Evolutionary conservation across 23 tunicate species (phyloP), one percentile per base, ranked within the genome.

Genomic region (Trididemnum clinides): DNA sequence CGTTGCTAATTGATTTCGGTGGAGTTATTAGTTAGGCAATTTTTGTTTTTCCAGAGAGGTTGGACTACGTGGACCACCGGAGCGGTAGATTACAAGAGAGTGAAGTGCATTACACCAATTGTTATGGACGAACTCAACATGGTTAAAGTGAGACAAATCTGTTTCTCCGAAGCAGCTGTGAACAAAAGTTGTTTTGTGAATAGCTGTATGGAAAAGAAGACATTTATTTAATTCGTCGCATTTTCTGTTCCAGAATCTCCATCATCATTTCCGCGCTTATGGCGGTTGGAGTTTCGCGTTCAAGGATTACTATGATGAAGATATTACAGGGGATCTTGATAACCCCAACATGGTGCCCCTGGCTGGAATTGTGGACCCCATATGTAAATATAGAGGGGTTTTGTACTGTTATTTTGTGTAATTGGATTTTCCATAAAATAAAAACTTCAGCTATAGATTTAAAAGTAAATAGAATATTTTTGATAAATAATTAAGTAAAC

Each of bases 31-130:
- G n/a, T n/a, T n/a, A n/a, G 54, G 54, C 54, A 44, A 44, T 7
- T 15, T 44, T 7, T 15, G 7, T 75, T 38, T 21, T 37, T 57
- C 36, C 82, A 95, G 92, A 70, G 99, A 69, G 99, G 99, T 10
- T 95, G 99, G 99, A 95, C 99, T 0, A 90, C 99, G 1, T 95
- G 99, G 99, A 83, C 91, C 21, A 85, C 92, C 19, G 99, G 82
- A 0, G 99, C 99, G 1, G 99, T 95, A 18, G 98, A 93, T 44
- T 33, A 81, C 80, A 90, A 90, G 34, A 51, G 99, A 65, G 99
- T 95, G 28, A 83, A 86, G 65, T 86, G 91, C 78, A 95, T 95
- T 6, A 87, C 95, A 0, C 99, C 99, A n/a, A 95, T 95, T 5
- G 99, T 95, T 0, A 57, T 95, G 72, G 95, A 91, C 33, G 95